Base-by-base conservation (phyloP, 2,797 vertebrate genomes). In the Spinus pinus region DNA sequence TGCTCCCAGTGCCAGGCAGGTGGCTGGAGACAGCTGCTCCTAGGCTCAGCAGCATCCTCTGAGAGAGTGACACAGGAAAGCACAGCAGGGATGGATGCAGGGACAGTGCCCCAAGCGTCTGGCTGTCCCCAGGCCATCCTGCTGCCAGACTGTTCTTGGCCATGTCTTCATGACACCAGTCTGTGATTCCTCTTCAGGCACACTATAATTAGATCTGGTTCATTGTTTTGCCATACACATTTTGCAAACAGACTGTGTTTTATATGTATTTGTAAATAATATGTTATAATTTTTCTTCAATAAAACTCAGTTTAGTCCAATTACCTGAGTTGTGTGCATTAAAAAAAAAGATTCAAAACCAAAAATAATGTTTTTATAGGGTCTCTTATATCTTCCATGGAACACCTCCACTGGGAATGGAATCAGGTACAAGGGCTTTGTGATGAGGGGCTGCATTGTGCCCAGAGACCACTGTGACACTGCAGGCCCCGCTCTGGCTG, bases 401-500 rank as follows among this genome's bases (percentile, higher is more conserved):
- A 70, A 18, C 9, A n/a, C 3, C 3, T 67, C 13, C 20, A 5
- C 12, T 25, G 25, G 14, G 31, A 50, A 33, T 22, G 27, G 74
- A 46, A 35, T 30, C 39, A 41, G 57, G n/a, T 44, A 16, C 31
- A 44, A 14, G 50, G 50, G 31, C 50, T 56, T 37, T 79, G 57
- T 56, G 27, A 28, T n/a, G 67, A 28, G 23, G 41, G 10, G 49
- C 54, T 41, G n/a, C 31, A 11, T 44, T 1, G 0, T 51, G 39
- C 37, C n/a, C 35, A 17, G 37, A 44, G 35, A 9, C 22, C 57
- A 12, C 66, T 50, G 57, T 71, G 50, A 64, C 66, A 71, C 27
- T 3, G 14, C 22, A 0, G 21, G 25, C 83, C 30, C 2, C 2
- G 6, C 61, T 9, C 2, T 37, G n/a, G 31, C n/a, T 4, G 1